phyloP scores from a whole-genome alignment of 2,888 invertebrate genomes.

The Phragmatobia fuliginosa region DNA sequence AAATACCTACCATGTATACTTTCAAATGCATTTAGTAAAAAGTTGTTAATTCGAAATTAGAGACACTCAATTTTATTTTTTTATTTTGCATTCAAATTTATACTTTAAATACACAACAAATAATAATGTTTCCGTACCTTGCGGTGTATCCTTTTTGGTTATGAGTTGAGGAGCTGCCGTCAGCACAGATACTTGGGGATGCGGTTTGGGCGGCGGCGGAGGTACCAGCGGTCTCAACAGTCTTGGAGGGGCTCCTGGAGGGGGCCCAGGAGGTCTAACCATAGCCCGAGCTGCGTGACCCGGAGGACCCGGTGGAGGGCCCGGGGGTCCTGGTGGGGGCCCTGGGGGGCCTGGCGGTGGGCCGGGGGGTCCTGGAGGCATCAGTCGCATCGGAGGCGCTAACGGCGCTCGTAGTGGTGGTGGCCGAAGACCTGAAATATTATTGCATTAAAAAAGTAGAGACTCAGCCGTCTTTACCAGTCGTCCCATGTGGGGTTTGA shows the following conservation, averaged over 20 bases:
- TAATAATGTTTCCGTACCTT: slow-evolving; percentile 58
- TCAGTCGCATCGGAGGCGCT: slow-evolving; percentile 23
- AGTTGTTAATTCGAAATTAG: no score
- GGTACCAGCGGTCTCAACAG: slow-evolving; percentile 87
- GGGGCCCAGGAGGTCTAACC: slow-evolving; percentile 87
- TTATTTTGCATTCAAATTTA: no score
- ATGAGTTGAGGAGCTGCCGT: slow-evolving; percentile 94
- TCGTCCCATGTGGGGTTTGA: no score
- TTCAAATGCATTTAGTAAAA: no score
- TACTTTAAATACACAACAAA: not conserved
- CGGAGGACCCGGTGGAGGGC: slow-evolving; percentile 87
- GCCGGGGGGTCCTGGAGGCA: slow-evolving; percentile 36
- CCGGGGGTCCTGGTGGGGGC: slow-evolving; percentile 69
- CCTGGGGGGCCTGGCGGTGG: slow-evolving; percentile 54
- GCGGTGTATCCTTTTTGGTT: slow-evolving; percentile 89
- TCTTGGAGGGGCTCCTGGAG: slow-evolving; percentile 89
- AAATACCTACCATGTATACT: no score
- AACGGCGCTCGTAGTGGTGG: slow-evolving; percentile 64
- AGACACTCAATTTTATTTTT: no score
- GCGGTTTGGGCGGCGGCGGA: slow-evolving; percentile 77
- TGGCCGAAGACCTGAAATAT: slow-evolving; percentile 65
- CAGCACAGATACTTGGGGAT: slow-evolving; percentile 89
- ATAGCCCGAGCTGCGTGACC: slow-evolving; percentile 56
- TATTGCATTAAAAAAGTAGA: not conserved
- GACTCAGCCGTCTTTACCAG: not conserved